phyloP scores from a whole-genome alignment of 2,797 vertebrate species.

The Sebastes alutus region DNA sequence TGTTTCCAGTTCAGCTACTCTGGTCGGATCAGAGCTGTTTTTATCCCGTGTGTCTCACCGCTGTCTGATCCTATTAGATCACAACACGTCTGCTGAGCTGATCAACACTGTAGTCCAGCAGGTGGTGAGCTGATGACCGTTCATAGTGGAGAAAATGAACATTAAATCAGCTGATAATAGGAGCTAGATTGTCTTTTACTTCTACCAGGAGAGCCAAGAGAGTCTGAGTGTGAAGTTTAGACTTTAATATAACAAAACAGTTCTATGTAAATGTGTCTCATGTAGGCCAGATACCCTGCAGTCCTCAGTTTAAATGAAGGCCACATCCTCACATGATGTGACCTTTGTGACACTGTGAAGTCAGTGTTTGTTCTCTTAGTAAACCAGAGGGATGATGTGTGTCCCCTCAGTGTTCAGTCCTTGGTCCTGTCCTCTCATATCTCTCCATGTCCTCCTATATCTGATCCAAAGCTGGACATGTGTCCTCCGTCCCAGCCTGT shows the following conservation, averaged over 20 bases:
- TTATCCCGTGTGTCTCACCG: conserved; percentile 7
- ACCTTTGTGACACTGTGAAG: not conserved
- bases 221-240: conserved; percentile 2
- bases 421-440: conserved; percentile 8
- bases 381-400: not conserved
- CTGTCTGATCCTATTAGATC: conserved; percentile 51
- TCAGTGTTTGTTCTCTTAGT: conserved; percentile 4
- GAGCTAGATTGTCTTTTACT: conserved; percentile 46
- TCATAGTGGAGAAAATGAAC: conserved; percentile 55
- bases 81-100: conserved; percentile 29
- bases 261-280: not conserved
- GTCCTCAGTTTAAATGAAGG: conserved; percentile 15
- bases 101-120: conserved; percentile 47
- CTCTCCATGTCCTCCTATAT: not conserved
- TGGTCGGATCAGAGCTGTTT: conserved; percentile 5
- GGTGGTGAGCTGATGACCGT: conserved; percentile 52
- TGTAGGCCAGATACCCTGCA: not conserved
- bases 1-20: not conserved
- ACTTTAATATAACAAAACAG: not conserved
- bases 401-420: conserved; percentile 7
- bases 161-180: conserved; percentile 53
- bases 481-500: conserved; percentile 21
- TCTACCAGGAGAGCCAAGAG: not conserved
- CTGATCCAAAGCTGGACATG: conserved; percentile 20
- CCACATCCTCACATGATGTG: conserved; percentile 4